Percentiles rank a stretch among this genome's conserved stretches.
Conservation (phyloP, 2,888 invertebrate species). For the Venusia cambrica region DNA sequence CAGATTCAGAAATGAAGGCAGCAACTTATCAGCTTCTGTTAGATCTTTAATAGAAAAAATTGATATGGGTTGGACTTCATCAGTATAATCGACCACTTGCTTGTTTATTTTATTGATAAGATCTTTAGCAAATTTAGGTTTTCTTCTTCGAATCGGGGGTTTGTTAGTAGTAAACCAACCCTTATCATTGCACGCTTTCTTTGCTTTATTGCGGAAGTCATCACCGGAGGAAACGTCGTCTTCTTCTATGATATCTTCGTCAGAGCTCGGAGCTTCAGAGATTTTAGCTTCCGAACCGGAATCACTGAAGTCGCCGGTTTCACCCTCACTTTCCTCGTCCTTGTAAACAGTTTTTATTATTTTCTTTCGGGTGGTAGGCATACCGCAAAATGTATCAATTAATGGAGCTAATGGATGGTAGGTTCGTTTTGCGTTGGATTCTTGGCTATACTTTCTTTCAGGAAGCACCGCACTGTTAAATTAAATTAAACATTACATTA, state of each 20-base stretch:
- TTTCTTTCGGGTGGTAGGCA: conserved; percentile 69
- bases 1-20: conserved; percentile 67
- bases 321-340: conserved; percentile 63
- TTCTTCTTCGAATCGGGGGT: conserved; percentile 26
- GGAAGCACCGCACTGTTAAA: too few species aligned
- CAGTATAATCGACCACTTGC: conserved; percentile 35
- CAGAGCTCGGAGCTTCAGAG: conserved; percentile 51
- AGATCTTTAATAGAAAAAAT: conserved; percentile 65
- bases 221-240: conserved; percentile 50
- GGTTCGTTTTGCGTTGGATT: too few species aligned
- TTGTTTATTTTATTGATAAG: conserved; percentile 54
- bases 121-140: conserved; percentile 50
- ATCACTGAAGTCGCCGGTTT: conserved; percentile 68
- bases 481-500: too few species aligned
- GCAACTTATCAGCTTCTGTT: conserved; percentile 66
- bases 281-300: conserved; percentile 75
- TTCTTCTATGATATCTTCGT: conserved; percentile 27
- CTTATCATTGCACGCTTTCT: too few species aligned
- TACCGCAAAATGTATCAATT: conserved; percentile 22
- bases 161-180: conserved; percentile 19
- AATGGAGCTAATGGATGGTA: conserved; percentile 1
- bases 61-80: conserved; percentile 35
- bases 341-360: conserved; percentile 66
- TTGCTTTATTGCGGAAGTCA: conserved; percentile 44
- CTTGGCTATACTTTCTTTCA: too few species aligned